Conservation (phyloP, 2,113 vertebrate species). For the Tyto alba region DNA sequence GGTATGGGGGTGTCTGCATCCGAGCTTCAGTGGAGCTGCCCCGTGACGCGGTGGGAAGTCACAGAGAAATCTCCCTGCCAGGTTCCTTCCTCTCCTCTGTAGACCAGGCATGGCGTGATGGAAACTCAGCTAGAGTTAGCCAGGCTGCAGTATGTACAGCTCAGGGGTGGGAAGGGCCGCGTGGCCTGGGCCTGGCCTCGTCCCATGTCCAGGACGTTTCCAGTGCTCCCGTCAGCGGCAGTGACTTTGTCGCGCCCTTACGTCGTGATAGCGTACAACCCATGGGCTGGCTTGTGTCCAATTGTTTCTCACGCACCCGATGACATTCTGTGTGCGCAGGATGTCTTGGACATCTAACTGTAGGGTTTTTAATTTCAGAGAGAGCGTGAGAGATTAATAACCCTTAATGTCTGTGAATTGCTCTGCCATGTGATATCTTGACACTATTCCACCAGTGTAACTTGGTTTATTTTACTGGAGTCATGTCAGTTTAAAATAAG, state of each 20-base stretch:
- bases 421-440: background rate
- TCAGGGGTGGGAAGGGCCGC: background rate
- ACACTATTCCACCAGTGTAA: background rate
- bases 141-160: background rate
- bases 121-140: accelerated
- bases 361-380: background rate
- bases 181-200: too few relatives aligned
- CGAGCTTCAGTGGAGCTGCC: background rate
- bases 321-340: background rate
- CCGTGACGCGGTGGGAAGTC: accelerated
- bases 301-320: accelerated
- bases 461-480: background rate
- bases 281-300: accelerated
- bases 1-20: background rate
- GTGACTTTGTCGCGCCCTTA: background rate
- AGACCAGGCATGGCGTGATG: background rate
- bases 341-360: background rate
- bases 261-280: accelerated
- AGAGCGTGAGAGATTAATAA: background rate
- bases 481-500: background rate
- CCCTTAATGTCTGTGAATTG: background rate
- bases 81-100: background rate
- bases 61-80: background rate
- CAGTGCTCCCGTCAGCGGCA: accelerated
- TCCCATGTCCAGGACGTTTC: background rate